These are phyloP conservation scores for Aspidiotus destructor DNA, from an alignment of 2,888 invertebrate species.

Conservation along the genomic window DNA sequence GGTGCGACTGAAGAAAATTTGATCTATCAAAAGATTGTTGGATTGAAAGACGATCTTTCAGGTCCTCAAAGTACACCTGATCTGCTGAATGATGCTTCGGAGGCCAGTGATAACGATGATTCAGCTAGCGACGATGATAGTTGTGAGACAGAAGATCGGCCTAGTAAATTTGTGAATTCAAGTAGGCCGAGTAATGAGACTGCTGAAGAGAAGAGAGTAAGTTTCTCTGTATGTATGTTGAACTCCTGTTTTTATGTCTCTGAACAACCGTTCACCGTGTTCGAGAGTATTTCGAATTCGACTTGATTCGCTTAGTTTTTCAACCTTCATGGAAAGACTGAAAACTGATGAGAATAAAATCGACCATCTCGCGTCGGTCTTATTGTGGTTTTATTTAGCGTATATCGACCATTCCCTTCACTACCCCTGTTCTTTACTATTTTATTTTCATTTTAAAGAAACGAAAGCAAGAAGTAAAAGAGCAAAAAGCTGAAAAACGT, in stretches of 20 bases:
- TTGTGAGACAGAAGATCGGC: constrained; percentile 46
- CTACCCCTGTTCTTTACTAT: no score
- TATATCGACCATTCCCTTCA: no score
- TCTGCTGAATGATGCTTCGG: constrained; percentile 43
- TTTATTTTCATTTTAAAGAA: constrained; percentile 43
- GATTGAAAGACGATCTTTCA: constrained; percentile 69
- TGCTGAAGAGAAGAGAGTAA: constrained; percentile 64
- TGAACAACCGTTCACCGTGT: no score
- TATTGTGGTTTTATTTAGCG: no score
- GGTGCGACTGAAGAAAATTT: constrained; percentile 54
- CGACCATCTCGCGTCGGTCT: no score
- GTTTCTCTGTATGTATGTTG: constrained; percentile 2
- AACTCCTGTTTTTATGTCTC: no score
- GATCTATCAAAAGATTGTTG: constrained; percentile 77
- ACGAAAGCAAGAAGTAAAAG: constrained; percentile 80
- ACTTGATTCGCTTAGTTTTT: no score
- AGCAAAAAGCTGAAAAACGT: constrained; percentile 76
- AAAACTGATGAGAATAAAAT: no score
- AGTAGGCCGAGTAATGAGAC: constrained; percentile 71
- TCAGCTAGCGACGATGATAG: constrained; percentile 43
- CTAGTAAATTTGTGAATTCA: constrained; percentile 55
- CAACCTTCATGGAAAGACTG: no score
- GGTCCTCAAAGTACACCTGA: constrained; percentile 55
- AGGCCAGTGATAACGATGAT: constrained; percentile 34
- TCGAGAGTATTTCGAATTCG: no score